These are phyloP conservation scores for Gyps fulvus DNA, from an alignment of 2,113 vertebrate species.

Conservation along the genomic window DNA sequence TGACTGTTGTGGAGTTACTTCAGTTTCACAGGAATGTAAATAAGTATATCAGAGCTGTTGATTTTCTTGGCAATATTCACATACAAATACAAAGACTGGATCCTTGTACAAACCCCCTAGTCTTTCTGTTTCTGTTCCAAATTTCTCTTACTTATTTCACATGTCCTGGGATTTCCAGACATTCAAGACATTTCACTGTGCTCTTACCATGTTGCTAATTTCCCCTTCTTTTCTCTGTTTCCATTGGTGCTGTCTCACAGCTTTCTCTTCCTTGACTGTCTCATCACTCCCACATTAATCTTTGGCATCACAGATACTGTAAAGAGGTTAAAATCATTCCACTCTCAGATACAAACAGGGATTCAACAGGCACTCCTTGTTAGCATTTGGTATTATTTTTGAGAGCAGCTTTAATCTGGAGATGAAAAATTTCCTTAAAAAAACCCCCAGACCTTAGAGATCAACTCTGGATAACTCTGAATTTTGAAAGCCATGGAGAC, in stretches of 20 bases:
- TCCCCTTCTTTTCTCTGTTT: not conserved
- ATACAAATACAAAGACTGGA: not conserved
- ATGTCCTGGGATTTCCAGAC: not conserved
- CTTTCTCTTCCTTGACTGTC: not conserved
- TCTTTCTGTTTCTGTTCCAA: not conserved
- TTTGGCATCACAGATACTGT: not conserved
- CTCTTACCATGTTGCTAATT: not conserved
- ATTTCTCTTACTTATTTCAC: not conserved
- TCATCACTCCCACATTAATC: not conserved
- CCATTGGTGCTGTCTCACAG: not conserved
- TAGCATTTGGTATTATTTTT: not conserved
- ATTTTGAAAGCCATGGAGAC: not conserved
- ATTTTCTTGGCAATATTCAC: not conserved
- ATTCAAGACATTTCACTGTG: not conserved
- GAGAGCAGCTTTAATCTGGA: not conserved
- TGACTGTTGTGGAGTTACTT: not conserved
- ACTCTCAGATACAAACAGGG: not conserved
- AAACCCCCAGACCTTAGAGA: not conserved
- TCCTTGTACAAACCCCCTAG: not conserved
- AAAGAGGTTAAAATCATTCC: not conserved
- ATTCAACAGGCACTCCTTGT: not conserved
- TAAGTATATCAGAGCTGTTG: not conserved
- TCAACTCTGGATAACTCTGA: not conserved
- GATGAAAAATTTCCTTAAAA: not conserved
- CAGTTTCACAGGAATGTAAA: not conserved